These are phyloP conservation scores for Incurvaria masculella DNA, from an alignment of 2,888 invertebrate genomes.

Conservation along the genomic window DNA sequence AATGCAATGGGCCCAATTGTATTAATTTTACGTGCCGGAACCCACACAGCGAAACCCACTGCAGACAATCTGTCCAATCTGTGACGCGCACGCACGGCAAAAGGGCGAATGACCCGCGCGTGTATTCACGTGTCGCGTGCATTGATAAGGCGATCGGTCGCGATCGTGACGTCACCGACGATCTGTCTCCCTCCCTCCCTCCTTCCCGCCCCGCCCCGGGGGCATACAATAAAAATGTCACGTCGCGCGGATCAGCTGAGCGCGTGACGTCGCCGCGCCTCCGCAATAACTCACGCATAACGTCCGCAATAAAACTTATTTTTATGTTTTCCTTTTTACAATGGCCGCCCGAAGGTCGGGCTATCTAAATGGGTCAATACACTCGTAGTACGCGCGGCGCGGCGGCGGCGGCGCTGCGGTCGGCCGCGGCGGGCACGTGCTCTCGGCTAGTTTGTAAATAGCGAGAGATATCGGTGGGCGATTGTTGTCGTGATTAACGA, in stretches of 20 bases:
- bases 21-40: too few species aligned
- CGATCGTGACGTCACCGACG: neutral
- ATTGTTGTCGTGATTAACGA: slow-evolving; percentile 58
- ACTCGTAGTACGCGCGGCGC: slow-evolving; percentile 52
- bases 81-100: too few species aligned
- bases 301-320: slow-evolving; percentile 58
- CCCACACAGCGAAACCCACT: too few species aligned
- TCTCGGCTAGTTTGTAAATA: slow-evolving; percentile 53
- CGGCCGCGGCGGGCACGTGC: slow-evolving; percentile 45
- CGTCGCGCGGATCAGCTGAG: slow-evolving; percentile 54
- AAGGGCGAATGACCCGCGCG: too few species aligned
- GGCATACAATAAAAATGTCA: slow-evolving; percentile 58
- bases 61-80: too few species aligned
- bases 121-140: neutral
- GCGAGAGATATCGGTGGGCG: slow-evolving; percentile 54
- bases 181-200: neutral
- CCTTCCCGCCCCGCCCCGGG: slow-evolving; percentile 31
- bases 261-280: neutral
- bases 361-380: slow-evolving; percentile 59
- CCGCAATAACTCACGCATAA: slow-evolving; percentile 31
- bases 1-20: too few species aligned
- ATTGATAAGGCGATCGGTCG: neutral
- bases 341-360: slow-evolving; percentile 58
- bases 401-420: slow-evolving; percentile 3
- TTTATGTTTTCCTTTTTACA: slow-evolving; percentile 57